Percentiles rank a stretch among this genome's conserved stretches.
Conservation (phyloP, 2,113 vertebrate species). For the Trichechus manatus region DNA sequence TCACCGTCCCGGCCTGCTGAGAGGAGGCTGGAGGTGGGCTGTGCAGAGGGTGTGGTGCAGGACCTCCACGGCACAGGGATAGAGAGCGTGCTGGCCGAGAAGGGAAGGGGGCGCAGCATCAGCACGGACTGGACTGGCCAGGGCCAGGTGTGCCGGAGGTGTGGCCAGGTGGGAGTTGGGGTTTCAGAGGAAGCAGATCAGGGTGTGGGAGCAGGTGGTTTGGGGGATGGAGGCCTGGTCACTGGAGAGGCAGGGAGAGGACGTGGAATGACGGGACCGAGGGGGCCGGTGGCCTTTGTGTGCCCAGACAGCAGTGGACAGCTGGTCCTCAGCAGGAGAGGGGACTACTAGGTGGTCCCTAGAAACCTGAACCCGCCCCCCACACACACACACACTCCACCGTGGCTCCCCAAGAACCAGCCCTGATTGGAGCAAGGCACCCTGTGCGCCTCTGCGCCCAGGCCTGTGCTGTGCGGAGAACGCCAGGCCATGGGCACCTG, state of each 20-base stretch:
- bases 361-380: neutral
- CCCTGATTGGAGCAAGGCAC: neutral
- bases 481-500: neutral
- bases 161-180: neutral
- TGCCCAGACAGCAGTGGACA: neutral
- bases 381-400: no score
- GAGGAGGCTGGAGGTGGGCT: neutral
- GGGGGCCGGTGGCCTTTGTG: neutral
- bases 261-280: neutral
- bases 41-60: neutral
- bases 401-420: neutral
- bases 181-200: neutral
- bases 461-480: neutral
- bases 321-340: neutral
- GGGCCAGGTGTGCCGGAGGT: neutral
- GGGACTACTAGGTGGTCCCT: neutral
- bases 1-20: no score
- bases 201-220: neutral
- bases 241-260: no score
- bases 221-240: neutral
- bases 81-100: neutral
- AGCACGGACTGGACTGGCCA: no score
- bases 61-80: no score
- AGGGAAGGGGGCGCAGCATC: neutral
- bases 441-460: neutral